phyloP scores from a whole-genome alignment of 2,113 vertebrate species.

The Hippopotamus amphibius region DNA sequence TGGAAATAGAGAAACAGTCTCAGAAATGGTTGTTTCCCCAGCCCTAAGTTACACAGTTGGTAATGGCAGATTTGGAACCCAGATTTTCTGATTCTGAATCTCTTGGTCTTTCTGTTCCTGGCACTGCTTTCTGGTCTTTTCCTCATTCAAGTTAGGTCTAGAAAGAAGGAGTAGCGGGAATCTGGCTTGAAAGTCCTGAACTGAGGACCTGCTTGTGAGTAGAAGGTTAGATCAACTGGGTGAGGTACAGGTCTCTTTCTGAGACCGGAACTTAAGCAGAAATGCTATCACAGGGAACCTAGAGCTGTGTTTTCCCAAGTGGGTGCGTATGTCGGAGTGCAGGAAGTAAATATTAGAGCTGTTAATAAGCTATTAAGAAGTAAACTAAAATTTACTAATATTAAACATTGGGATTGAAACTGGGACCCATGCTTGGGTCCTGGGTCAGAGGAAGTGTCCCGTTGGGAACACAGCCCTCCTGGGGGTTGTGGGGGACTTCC shows the following conservation, averaged over 20 bases:
- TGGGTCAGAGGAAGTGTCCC: neutral
- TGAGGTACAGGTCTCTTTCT: neutral
- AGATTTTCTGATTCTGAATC: constrained; percentile 5
- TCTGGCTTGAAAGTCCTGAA: neutral
- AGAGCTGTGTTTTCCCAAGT: neutral
- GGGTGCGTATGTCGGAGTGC: neutral
- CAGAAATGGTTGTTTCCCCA: neutral
- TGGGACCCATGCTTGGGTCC: neutral
- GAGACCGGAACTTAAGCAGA: neutral
- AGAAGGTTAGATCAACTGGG: neutral
- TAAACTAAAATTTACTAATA: neutral
- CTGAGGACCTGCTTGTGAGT: neutral
- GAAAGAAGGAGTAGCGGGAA: neutral
- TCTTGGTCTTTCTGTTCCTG: constrained; percentile 11
- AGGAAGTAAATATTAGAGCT: neutral
- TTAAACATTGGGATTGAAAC: neutral
- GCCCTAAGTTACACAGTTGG: neutral
- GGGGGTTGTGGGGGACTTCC: neutral
- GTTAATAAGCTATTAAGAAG: neutral
- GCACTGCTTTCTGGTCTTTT: neutral
- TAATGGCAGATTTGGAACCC: neutral
- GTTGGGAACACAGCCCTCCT: neutral
- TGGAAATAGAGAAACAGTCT: neutral
- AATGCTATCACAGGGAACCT: neutral
- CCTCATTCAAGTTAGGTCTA: neutral